These are phyloP conservation scores for Gasterosteus aculeatus DNA, from an alignment of 2,113 vertebrate species.

Conservation along the genomic window DNA sequence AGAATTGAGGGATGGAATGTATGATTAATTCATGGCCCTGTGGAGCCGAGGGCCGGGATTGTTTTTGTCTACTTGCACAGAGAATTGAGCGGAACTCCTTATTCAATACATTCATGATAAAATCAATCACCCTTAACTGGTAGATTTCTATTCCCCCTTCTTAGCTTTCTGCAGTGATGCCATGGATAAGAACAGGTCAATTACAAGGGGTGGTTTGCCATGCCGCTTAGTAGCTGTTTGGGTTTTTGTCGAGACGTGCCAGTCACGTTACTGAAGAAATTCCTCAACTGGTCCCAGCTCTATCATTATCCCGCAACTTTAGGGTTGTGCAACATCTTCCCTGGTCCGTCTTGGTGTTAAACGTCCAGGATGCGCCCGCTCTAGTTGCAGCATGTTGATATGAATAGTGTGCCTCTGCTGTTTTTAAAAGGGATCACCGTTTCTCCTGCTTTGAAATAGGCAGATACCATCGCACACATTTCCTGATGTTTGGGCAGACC, in stretches of 20 bases:
- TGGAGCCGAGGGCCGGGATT: conserved; percentile 52
- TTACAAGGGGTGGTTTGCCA: conserved; percentile 28
- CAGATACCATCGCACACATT: conserved; percentile 18
- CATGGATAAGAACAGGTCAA: conserved; percentile 16
- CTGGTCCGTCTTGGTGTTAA: conserved; percentile 3
- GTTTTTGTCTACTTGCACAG: conserved; percentile 24
- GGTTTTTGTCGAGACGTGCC: conserved; percentile 60
- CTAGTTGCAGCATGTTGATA: neutral
- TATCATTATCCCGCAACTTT: conserved; percentile 17
- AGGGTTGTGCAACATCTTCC: conserved; percentile 28
- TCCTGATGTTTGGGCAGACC: conserved; percentile 13
- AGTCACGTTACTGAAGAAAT: conserved; percentile 51
- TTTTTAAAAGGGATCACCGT: neutral
- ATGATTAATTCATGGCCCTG: conserved; percentile 76
- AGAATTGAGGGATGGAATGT: conserved; percentile 61
- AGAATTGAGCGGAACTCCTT: conserved; percentile 1
- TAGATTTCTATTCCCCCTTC: neutral
- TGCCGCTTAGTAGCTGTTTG: conserved; percentile 37
- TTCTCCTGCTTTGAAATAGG: neutral
- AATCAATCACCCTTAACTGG: neutral
- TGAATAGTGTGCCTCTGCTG: neutral
- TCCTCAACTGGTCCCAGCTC: conserved; percentile 44
- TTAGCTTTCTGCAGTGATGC: neutral
- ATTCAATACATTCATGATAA: neutral
- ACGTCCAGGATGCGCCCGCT: conserved; percentile 8